Conservation (phyloP, 1,140 invertebrate species). For the Drosophila ambigua region DNA sequence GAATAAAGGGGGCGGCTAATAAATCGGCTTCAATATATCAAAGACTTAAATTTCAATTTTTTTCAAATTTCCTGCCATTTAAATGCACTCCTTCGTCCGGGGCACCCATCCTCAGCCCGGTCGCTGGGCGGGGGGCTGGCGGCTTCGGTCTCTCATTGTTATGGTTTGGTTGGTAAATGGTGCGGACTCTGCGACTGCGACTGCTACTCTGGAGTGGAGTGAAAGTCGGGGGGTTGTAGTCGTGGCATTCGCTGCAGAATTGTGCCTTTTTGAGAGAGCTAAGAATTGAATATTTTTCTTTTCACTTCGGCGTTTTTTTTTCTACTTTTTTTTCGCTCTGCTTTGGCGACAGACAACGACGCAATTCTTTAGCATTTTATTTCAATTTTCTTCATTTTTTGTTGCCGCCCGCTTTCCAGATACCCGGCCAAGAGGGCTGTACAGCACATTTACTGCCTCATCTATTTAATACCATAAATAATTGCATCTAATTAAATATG, state of each 20-base stretch:
- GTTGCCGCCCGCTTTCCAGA: slow-evolving; percentile 16
- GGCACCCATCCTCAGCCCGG: neutral
- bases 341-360: slow-evolving; percentile 60
- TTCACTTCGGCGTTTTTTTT: slow-evolving; percentile 34
- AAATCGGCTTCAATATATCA: slow-evolving; percentile 78
- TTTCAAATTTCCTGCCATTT: slow-evolving; percentile 82
- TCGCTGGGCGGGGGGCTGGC: too few relatives aligned
- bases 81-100: slow-evolving; percentile 79
- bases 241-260: slow-evolving; percentile 66
- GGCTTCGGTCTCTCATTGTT: slow-evolving; percentile 48
- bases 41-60: slow-evolving; percentile 82
- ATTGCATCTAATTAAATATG: slow-evolving; percentile 84
- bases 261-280: slow-evolving; percentile 68
- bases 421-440: slow-evolving; percentile 42
- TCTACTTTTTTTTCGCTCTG: slow-evolving; percentile 34
- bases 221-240: neutral
- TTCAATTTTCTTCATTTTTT: slow-evolving; percentile 79
- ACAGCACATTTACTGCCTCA: slow-evolving; percentile 84
- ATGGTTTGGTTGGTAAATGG: slow-evolving; percentile 76
- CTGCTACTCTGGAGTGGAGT: too few relatives aligned
- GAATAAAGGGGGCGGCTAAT: slow-evolving; percentile 60
- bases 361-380: slow-evolving; percentile 84
- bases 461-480: slow-evolving; percentile 84
- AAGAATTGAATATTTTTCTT: slow-evolving; percentile 73
- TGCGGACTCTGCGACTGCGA: slow-evolving; percentile 24